Percentiles rank a stretch among this genome's conserved stretches.
Evolutionary conservation across 2,888 invertebrate genomes (phyloP).

Genomic region (Syrphus vitripennis): DNA sequence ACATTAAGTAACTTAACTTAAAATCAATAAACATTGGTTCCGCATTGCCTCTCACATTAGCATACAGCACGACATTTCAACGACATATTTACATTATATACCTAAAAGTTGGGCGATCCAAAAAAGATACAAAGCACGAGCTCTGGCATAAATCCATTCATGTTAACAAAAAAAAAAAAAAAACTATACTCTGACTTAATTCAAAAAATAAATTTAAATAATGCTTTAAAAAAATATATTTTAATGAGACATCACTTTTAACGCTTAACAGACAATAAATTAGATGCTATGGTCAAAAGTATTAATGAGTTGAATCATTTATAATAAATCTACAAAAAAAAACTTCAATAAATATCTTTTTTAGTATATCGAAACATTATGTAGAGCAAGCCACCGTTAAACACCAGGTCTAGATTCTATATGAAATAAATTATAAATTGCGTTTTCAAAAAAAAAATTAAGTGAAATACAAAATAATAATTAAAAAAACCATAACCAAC

Average conservation of each 20-base stretch:
- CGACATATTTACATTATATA: not conserved
- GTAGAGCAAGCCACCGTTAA: not conserved
- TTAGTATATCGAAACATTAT: not conserved
- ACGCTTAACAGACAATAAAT: not conserved
- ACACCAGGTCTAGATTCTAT: not conserved
- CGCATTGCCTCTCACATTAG: conserved; percentile 46
- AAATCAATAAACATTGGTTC: conserved; percentile 32
- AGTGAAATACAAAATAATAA: not conserved
- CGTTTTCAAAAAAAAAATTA: not conserved
- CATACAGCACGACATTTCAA: conserved; percentile 3
- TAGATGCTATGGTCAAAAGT: not conserved
- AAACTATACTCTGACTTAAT: not conserved
- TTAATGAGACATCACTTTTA: not conserved
- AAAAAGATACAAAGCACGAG: not conserved
- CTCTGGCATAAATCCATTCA: conserved; percentile 39
- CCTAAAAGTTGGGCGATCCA: not conserved
- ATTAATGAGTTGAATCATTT: not conserved
- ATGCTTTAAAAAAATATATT: not conserved
- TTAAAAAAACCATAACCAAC: not conserved
- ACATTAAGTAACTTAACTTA: conserved; percentile 25
- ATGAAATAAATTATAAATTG: conserved; percentile 7
- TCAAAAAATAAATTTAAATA: not conserved
- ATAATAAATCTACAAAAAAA: not conserved
- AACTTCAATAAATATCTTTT: not conserved
- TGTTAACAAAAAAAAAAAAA: not conserved